A percentile compares a stretch with the other conserved stretches of the same genome.
phyloP scores from a whole-genome alignment of 1,140 invertebrate genomes.

The Macrocentrus cingulum region DNA sequence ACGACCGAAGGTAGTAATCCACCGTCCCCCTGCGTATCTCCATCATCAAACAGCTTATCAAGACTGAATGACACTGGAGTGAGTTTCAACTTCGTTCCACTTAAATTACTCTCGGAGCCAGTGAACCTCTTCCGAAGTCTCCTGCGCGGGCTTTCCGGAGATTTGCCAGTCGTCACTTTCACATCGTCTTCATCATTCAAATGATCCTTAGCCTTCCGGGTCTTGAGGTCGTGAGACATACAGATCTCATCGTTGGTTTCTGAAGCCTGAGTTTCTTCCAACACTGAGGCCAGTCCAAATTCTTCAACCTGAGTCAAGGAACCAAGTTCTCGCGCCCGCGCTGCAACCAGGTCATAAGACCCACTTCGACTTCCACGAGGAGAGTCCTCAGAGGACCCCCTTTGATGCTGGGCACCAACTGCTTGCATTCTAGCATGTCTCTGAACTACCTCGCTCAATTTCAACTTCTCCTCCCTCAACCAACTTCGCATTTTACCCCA shows the following conservation, averaged over 20 bases:
- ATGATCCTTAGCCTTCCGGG: conserved; percentile 10
- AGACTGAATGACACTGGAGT: conserved; percentile 44
- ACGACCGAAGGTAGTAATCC: too few relatives aligned
- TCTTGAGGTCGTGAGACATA: conserved; percentile 6
- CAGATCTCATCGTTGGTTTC: conserved; percentile 13
- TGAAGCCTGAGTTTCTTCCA: conserved; percentile 29
- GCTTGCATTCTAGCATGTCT: conserved; percentile 57
- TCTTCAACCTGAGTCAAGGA: conserved; percentile 45
- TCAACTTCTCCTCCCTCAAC: conserved; percentile 58
- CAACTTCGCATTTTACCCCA: conserved; percentile 60
- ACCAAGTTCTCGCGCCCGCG: conserved; percentile 33
- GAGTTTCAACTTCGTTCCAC: conserved; percentile 20
- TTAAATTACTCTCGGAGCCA: conserved; percentile 40
- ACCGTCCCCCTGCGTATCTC: conserved; percentile 19
- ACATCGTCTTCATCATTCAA: conserved; percentile 12
- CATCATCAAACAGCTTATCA: conserved; percentile 39
- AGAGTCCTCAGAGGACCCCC: background rate
- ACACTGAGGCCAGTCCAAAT: conserved; percentile 39
- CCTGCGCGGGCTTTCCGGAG: conserved; percentile 12
- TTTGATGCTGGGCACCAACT: conserved; percentile 41
- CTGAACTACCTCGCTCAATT: conserved; percentile 56
- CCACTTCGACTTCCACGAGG: conserved; percentile 26
- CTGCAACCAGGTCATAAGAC: conserved; percentile 49
- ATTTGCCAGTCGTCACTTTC: conserved; percentile 17
- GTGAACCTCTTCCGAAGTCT: conserved; percentile 34